These are phyloP conservation scores for Mesitornis unicolor DNA, from an alignment of 2,113 vertebrate species.

Conservation along the genomic window DNA sequence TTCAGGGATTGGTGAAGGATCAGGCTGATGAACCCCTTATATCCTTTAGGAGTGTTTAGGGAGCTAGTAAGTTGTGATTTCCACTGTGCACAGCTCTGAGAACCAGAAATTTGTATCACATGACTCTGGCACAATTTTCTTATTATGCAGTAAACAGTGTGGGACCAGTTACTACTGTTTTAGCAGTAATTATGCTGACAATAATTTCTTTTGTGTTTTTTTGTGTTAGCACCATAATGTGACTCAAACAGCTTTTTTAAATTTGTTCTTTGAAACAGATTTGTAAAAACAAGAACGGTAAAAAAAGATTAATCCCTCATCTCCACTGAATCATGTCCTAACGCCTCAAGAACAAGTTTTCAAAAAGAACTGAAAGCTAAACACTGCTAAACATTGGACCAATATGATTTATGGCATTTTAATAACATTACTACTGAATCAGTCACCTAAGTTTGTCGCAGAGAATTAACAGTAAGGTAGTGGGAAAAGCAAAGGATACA, in stretches of 20 bases:
- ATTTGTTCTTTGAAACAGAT: neutral
- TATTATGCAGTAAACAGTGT: rapidly evolving
- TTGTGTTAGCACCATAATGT: neutral
- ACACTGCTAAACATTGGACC: neutral
- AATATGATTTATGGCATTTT: slow-evolving; percentile 2
- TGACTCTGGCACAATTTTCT: rapidly evolving
- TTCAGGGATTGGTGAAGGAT: neutral
- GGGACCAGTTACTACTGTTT: neutral
- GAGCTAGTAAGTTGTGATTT: neutral
- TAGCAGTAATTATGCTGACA: neutral
- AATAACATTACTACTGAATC: neutral
- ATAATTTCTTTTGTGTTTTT: neutral
- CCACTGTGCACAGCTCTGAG: neutral
- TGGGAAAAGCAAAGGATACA: neutral
- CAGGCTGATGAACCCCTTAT: neutral
- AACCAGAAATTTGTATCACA: neutral
- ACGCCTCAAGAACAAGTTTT: neutral
- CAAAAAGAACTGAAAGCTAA: neutral
- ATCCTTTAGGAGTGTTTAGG: neutral
- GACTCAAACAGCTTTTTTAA: neutral
- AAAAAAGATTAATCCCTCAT: neutral
- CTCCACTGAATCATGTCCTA: neutral
- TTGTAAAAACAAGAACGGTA: neutral
- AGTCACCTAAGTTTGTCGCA: neutral
- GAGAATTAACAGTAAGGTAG: neutral